Evolutionary conservation across 1,140 invertebrate species (phyloP).

Genomic region (Hycleus cichorii): DNA sequence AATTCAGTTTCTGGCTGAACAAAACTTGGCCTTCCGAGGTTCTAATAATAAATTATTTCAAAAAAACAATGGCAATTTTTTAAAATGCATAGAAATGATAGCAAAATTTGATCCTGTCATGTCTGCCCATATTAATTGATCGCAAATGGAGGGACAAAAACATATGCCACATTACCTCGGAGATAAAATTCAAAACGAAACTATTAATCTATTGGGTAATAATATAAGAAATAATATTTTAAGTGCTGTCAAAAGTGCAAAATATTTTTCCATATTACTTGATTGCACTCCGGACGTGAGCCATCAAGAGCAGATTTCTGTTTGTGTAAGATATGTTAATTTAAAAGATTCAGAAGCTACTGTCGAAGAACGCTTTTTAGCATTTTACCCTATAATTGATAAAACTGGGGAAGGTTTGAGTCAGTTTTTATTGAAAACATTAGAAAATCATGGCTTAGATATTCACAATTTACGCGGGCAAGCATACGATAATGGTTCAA

Average conservation of each 20-base stretch:
- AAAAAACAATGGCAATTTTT: conserved; percentile 23
- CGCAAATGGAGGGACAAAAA: no score
- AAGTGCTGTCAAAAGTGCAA: conserved; percentile 3
- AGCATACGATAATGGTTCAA: no score
- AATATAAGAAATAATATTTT: conserved; percentile 11
- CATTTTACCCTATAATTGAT: no score
- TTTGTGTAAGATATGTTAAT: conserved; percentile 15
- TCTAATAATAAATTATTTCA: conserved; percentile 7
- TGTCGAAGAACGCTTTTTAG: no score
- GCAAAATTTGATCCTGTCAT: conserved; percentile 29
- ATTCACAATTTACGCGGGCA: no score
- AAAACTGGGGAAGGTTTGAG: no score
- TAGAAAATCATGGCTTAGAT: no score
- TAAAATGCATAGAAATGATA: conserved; percentile 27
- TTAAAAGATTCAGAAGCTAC: no score
- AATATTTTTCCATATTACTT: conserved; percentile 21
- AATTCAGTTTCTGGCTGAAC: background rate
- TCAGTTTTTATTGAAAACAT: no score
- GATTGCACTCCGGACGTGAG: conserved; percentile 23
- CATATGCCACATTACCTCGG: conserved; percentile 22
- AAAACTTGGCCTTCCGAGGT: conserved; percentile 12
- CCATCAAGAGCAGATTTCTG: conserved; percentile 19
- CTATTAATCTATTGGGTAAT: conserved; percentile 16
- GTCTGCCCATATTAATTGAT: background rate
- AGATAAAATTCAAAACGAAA: conserved; percentile 27